Conservation (phyloP, 2,888 invertebrate genomes). For the Crossocerus cetratus region DNA sequence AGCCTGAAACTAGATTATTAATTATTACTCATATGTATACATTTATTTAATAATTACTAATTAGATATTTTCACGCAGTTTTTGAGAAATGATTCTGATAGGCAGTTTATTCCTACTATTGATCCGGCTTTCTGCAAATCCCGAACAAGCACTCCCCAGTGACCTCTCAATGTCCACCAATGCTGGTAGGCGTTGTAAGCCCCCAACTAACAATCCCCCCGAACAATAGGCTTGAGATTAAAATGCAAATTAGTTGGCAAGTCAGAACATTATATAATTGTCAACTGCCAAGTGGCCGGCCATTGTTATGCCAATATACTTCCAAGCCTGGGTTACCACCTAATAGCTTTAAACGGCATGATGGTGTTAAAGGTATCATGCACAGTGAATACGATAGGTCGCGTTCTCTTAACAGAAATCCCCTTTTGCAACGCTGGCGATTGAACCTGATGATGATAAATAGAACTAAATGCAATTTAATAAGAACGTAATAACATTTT, state of each 20-base stretch:
- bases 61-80: background rate
- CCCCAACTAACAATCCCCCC: constrained; percentile 63
- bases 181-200: constrained; percentile 35
- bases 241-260: constrained; percentile 71
- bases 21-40: background rate
- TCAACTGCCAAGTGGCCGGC: constrained; percentile 35
- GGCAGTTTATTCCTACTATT: background rate
- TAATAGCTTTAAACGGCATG: constrained; percentile 19
- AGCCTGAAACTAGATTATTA: too few relatives aligned
- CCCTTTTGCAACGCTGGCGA: too few relatives aligned
- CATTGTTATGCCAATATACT: constrained; percentile 60
- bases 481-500: too few relatives aligned
- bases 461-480: too few relatives aligned
- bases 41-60: background rate
- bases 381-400: too few relatives aligned
- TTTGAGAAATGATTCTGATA: background rate
- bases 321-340: constrained; percentile 41
- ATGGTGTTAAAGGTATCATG: too few relatives aligned
- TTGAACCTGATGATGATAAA: too few relatives aligned
- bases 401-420: too few relatives aligned
- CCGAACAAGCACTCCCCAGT: constrained; percentile 21
- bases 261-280: constrained; percentile 62
- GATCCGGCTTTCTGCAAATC: constrained; percentile 19
- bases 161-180: constrained; percentile 41
- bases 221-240: constrained; percentile 66